These are phyloP conservation scores for Hypsopygia costalis DNA, from an alignment of 2,888 invertebrate species.

Conservation along the genomic window DNA sequence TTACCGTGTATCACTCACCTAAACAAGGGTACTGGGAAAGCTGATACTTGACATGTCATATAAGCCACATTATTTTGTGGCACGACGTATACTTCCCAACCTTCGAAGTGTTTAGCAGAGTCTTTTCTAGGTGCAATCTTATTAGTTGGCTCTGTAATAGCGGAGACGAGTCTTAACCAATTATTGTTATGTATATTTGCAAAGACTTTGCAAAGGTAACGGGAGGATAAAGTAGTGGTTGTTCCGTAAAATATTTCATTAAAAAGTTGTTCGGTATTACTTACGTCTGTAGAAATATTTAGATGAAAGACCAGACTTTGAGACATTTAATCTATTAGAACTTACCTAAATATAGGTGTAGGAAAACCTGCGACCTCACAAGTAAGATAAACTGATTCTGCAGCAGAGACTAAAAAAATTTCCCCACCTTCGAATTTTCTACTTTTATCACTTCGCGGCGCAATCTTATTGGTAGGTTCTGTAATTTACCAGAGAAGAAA, in stretches of 20 bases:
- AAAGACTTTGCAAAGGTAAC: too few species aligned
- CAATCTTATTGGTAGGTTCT: constrained; percentile 86
- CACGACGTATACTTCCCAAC: constrained; percentile 82
- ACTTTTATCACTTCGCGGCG: constrained; percentile 76
- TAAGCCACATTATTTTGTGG: constrained; percentile 73
- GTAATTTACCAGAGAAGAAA: constrained; percentile 59
- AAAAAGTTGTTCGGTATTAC: too few species aligned
- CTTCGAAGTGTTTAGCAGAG: constrained; percentile 79
- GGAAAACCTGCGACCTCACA: constrained; percentile 79
- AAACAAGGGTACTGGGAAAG: constrained; percentile 85
- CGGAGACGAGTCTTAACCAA: constrained; percentile 11
- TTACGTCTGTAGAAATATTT: too few species aligned
- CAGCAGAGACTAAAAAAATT: constrained; percentile 60
- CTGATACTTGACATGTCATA: constrained; percentile 85
- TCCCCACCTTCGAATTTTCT: constrained; percentile 58
- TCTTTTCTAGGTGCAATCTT: constrained; percentile 83
- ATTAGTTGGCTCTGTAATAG: constrained; percentile 76
- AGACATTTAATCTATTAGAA: constrained; percentile 7
- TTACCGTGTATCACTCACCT: constrained; percentile 81
- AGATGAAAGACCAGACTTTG: background rate
- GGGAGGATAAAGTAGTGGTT: too few species aligned
- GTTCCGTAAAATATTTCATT: too few species aligned
- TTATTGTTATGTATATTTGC: too few species aligned
- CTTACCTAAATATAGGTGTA: constrained; percentile 74
- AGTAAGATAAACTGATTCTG: constrained; percentile 62